Evolutionary conservation across 2,797 vertebrate genomes (phyloP), one percentile per base, ranked within the genome.

Genomic region (Acridotheres tristis): DNA sequence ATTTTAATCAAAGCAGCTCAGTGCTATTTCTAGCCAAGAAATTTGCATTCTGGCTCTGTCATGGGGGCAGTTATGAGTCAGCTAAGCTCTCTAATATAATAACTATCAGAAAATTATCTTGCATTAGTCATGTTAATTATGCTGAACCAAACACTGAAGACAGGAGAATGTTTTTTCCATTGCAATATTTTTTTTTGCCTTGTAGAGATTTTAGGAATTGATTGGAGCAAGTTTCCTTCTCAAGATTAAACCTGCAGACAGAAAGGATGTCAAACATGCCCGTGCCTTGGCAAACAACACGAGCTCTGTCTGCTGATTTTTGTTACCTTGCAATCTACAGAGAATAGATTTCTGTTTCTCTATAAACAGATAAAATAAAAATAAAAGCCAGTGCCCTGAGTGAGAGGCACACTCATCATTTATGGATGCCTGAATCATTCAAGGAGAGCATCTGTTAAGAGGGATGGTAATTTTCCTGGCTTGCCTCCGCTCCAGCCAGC

Each of bases 91-190:
- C 95, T 96, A 96, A 97, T 96, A 95, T 96, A 97, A 97, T 97
- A 98, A 97, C 94, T 91, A 97, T 97, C 96, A 96, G 93, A 83
- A 98, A 97, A 98, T 96, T 94, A 89, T 94, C 85, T 94, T 97
- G 96, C 97, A 98, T 98, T 97, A 98, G 97, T 98, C 97, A 98
- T 97, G 96, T 93, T 98, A 98, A 98, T 98, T 98, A 97, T 89
- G 68, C 97, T 92, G 94, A 97, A 94, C 95, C 92, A 97, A 98
- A 97, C 94, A 97, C 81, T 81, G 82, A 27, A 45, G 96, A 85
- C 95, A 93, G 92, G 78, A 96, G 96, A 98, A 97, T 77, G 54
- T 86, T 95, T 97, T 97, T 97, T 88, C 91, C 78, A 91, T 67
- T 84, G 86, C 96, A 91, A 92, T 95, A 74, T 89, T 80, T 97